phyloP scores from a whole-genome alignment of 2,888 invertebrate genomes.

The Linnaemya vulpina region DNA sequence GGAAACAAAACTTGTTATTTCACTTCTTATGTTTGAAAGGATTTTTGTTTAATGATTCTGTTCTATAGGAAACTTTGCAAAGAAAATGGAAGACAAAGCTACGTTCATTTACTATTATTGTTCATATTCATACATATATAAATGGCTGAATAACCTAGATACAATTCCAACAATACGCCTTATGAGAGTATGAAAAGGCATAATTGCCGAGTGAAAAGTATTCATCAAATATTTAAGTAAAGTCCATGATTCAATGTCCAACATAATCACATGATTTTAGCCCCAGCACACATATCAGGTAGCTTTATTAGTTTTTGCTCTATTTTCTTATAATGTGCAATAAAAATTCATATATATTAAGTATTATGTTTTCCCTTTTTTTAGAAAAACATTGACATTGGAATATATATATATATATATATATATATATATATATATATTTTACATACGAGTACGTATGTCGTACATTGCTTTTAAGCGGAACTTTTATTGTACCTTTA shows the following conservation, averaged over 20 bases:
- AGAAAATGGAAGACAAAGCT: constrained; percentile 7
- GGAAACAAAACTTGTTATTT: constrained; percentile 14
- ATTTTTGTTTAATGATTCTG: constrained; percentile 7
- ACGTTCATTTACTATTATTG: constrained; percentile 12
- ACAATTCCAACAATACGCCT: neutral
- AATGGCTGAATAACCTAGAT: too few relatives aligned
- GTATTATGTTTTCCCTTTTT: constrained; percentile 19
- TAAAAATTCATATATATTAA: neutral
- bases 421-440: too few relatives aligned
- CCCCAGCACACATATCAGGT: too few relatives aligned
- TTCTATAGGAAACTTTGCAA: constrained; percentile 6
- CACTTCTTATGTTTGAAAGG: neutral
- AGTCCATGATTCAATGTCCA: too few relatives aligned
- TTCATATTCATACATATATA: neutral
- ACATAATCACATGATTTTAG: too few relatives aligned
- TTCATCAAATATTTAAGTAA: too few relatives aligned
- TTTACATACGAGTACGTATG: neutral
- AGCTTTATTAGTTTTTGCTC: constrained; percentile 30
- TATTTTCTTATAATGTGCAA: too few relatives aligned
- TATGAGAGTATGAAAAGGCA: neutral
- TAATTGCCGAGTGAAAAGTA: too few relatives aligned
- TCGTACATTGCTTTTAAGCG: neutral
- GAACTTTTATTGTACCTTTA: neutral
- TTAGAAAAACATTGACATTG: constrained; percentile 46
- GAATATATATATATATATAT: too few relatives aligned